phyloP scores from a whole-genome alignment of 2,797 vertebrate species.

The Myotis vivesi region DNA sequence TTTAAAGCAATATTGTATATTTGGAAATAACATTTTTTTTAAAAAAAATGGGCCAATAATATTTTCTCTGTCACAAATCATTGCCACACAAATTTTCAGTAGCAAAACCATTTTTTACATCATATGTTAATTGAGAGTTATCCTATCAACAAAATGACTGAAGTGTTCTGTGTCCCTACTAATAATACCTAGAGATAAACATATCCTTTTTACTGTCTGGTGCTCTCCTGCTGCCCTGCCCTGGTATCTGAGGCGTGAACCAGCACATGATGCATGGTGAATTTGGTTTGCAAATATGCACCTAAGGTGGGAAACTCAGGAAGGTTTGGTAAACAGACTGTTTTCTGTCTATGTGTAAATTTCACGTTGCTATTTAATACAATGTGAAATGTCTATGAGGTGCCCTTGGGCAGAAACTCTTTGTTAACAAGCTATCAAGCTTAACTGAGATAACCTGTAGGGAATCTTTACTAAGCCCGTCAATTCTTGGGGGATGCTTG shows the following conservation, averaged over 20 bases:
- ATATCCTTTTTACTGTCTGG: neutral
- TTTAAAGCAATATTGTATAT: neutral
- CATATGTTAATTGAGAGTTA: constrained; percentile 18
- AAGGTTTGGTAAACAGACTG: constrained; percentile 31
- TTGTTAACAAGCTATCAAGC: constrained; percentile 60
- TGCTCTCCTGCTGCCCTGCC: neutral
- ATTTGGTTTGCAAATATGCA: constrained; percentile 40
- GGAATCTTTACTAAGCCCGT: constrained; percentile 11
- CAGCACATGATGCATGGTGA: neutral
- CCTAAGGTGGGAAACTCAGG: neutral
- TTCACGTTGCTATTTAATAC: constrained; percentile 34
- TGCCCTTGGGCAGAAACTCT: constrained; percentile 32
- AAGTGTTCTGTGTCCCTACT: neutral
- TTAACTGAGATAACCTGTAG: constrained; percentile 42
- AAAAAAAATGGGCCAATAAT: neutral
- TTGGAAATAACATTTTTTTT: neutral
- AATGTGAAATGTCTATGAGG: constrained; percentile 44
- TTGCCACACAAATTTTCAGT: neutral
- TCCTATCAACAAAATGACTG: constrained; percentile 18
- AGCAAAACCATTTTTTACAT: neutral
- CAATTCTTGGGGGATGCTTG: constrained; percentile 28
- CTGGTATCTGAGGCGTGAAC: neutral
- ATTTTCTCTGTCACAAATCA: neutral
- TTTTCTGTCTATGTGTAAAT: neutral
- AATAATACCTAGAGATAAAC: constrained; percentile 19